phyloP scores from a whole-genome alignment of 2,797 vertebrate species.

The Ctenopoma multispine region DNA sequence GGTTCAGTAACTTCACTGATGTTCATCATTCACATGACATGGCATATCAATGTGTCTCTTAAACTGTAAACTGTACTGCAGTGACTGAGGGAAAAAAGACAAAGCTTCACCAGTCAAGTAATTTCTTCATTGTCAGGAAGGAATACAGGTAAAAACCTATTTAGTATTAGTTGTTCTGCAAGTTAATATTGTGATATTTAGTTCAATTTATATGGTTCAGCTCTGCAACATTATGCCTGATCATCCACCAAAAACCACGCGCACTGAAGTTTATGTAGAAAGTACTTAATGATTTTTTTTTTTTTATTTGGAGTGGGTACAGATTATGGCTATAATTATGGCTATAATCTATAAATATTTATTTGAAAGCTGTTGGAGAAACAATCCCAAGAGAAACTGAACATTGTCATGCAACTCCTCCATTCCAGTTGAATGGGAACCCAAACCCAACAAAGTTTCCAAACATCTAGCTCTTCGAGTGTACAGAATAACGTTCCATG shows the following conservation, averaged over 20 bases:
- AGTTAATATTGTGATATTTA: neutral
- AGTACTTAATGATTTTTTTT: neutral
- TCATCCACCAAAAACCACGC: slow-evolving; percentile 5
- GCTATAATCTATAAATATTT: slow-evolving; percentile 15
- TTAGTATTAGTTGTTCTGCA: neutral
- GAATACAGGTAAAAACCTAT: slow-evolving; percentile 16
- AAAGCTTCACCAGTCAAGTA: slow-evolving; percentile 21
- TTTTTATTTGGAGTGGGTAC: slow-evolving; percentile 3
- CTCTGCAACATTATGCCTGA: neutral
- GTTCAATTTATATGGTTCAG: neutral
- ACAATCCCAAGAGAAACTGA: slow-evolving; percentile 12
- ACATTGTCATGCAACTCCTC: slow-evolving; percentile 7
- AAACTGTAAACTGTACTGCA: slow-evolving; percentile 14
- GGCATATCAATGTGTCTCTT: slow-evolving; percentile 21
- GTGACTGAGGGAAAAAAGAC: slow-evolving; percentile 26
- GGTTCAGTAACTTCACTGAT: slow-evolving; percentile 34
- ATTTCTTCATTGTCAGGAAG: slow-evolving; percentile 49
- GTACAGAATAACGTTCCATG: slow-evolving; percentile 34
- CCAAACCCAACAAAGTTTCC: slow-evolving; percentile 11
- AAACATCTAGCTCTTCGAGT: slow-evolving; percentile 18
- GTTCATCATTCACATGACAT: too few relatives aligned
- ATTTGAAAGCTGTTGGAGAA: slow-evolving; percentile 14
- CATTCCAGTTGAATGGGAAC: slow-evolving; percentile 4
- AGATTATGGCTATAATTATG: slow-evolving; percentile 23
- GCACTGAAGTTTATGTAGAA: slow-evolving; percentile 10